phyloP scores from a whole-genome alignment of 2,888 invertebrate species.

The Teleogryllus oceanicus region DNA sequence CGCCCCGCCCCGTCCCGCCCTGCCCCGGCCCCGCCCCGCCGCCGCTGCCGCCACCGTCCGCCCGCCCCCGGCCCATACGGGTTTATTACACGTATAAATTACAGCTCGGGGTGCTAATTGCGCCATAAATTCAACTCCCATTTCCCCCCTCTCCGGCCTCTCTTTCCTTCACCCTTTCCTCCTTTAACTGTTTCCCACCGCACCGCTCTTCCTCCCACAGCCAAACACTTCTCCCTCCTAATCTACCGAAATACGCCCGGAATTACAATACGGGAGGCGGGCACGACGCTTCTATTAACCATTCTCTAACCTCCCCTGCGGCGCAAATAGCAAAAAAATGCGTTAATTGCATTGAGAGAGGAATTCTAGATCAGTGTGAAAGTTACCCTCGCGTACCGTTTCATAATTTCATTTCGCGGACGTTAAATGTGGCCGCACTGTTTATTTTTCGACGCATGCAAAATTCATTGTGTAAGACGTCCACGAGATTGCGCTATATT shows the following conservation, averaged over 20 bases:
- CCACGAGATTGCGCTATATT: background rate
- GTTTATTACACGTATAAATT: slow-evolving; percentile 41
- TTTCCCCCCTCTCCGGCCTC: slow-evolving; percentile 33
- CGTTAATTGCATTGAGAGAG: background rate
- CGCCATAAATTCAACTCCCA: slow-evolving; percentile 38
- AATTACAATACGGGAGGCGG: slow-evolving; percentile 6
- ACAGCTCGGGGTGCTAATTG: slow-evolving; percentile 40
- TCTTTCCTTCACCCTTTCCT: slow-evolving; percentile 28
- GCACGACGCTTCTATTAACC: slow-evolving; percentile 3
- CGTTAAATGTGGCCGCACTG: background rate
- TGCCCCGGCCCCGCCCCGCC: too few species aligned
- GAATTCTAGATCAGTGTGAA: background rate
- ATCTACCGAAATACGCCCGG: slow-evolving; percentile 7
- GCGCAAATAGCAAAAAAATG: slow-evolving; percentile 1
- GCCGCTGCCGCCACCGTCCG: background rate
- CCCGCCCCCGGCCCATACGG: slow-evolving; percentile 30
- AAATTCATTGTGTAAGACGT: background rate
- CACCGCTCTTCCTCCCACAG: background rate
- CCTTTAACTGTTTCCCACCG: slow-evolving; percentile 18
- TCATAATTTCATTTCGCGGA: background rate
- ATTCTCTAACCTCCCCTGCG: background rate
- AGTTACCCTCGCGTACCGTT: background rate
- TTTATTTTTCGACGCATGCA: slow-evolving; percentile 9
- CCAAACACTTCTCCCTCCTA: slow-evolving; percentile 27
- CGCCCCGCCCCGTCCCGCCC: background rate